Base-by-base conservation (phyloP, 2,888 invertebrate species). In the Apeira syringaria region DNA sequence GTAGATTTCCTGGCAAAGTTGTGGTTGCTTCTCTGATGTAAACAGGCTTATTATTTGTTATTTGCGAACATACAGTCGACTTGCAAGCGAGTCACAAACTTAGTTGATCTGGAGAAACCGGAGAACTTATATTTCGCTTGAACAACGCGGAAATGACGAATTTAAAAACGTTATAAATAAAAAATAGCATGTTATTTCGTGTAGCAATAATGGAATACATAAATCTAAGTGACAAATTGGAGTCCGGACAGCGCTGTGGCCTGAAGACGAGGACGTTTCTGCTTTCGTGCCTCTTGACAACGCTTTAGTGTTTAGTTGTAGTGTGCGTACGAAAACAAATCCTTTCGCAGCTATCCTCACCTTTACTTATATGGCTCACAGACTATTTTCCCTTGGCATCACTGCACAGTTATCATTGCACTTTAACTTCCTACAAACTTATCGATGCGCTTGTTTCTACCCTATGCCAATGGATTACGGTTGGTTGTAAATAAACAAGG, bases 221-320 rank as follows among this genome's bases (percentile, higher is more conserved):
- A 82, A 84, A 84, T 84, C 79, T 79, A 68, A 68, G 71, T 78
- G 81, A 80, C 80, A 83, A 79, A 81, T 81, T 78, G 74, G 78
- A 74, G 71, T 71, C 70, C 67, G 68, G 68, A 74, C 70, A 67
- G 68, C 65, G 64, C 73, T 70, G 74, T 45, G 67, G 65, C 64
- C 66, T 72, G 72, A 80, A 75, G 79, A 80, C 69, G 70, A 62
- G 70, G 69, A 74, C 70, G 67, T 64, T 69, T 67, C 72, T 72
- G 72, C 69, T 70, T 75, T 71, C 75, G 68, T 80, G 70, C 67
- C 67, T 75, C 78, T 73, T 75, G 76, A 80, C 78, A 78, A 73
- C 70, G 73, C 72, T 70, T 69, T 66, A 74, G 63, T 66, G n/a
- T n/a, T n/a, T n/a, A n/a, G n/a, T n/a, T n/a, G n/a, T n/a, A n/a